Base-by-base conservation (phyloP, 2,797 vertebrate genomes). In the Sparus aurata region DNA sequence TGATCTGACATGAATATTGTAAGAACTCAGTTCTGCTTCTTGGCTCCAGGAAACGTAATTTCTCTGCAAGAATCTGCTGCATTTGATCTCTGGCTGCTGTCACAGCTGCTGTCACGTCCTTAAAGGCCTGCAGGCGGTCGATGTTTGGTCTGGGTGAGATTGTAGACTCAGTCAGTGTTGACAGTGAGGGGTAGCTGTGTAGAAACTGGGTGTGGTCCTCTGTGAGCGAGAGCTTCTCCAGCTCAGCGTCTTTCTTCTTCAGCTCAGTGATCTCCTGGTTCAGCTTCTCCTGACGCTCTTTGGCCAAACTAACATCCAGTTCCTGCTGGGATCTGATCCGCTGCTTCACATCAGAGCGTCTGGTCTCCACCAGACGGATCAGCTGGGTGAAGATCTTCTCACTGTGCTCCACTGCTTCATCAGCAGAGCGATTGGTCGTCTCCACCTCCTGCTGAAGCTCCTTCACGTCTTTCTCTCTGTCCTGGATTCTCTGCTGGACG, bases 131-230 rank as follows among this genome's bases (percentile, higher is more conserved):
- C 41, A 43, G 41, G 11, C 12, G 12, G 12, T 43, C 12, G 41
- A 12, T 43, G 11, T 43, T 43, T 43, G 41, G 41, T 43, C 41
- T 3, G 11, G 41, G 41, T 43, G 41, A 43, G 41, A 12, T 3
- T 43, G 41, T 43, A 43, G 41, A 43, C 11, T 4, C 41, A 13
- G 41, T 43, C 12, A 43, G 41, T 43, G 0, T 2, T 43, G 41
- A 43, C 41, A 55, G 1, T 45, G 66, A 66, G 55, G 47, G 8
- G 38, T 27, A 77, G 4, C 2, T 65, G 17, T 38, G 55, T 1
- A 78, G 70, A 71, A 83, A 83, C 20, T 58, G 43, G 43, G 5
- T 59, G 43, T 70, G 41, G 2, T 63, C 50, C 6, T 77, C 52
- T 12, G 68, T 54, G 38, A 0, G 8, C 0, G 60, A 70, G 4